Base-by-base conservation (phyloP, 2,113 vertebrate species). In the Xyrauchen texanus region DNA sequence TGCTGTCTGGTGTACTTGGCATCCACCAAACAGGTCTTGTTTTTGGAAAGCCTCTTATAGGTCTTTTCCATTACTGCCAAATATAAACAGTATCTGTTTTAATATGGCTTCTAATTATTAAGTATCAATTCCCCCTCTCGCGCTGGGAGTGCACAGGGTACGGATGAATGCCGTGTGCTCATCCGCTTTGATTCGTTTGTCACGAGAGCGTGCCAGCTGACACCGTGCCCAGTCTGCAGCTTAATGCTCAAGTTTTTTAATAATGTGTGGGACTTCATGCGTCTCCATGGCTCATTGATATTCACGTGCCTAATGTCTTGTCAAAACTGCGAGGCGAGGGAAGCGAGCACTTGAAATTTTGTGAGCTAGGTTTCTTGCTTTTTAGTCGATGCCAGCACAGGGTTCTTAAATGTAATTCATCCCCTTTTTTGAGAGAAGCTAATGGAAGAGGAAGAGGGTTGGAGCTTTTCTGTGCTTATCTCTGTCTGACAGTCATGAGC, bases 401-500 rank as follows among this genome's bases (percentile, higher is more conserved):
- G 88, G 88, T 86, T 92, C 89, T 90, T 90, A 90, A 91, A 92
- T 88, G 88, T 91, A 91, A 91, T 93, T 94, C 91, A 90, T 90
- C 91, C 91, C 87, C 88, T 67, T 91, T 90, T 71, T 91, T 87
- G 89, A 88, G 92, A 93, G 93, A 92, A 87, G 63, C 58, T 94
- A 92, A 94, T 87, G 91, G 93, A 90, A 90, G 90, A 88, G 90
- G 85, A 80, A 85, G 91, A 92, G 93, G 87, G 92, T 94, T 93
- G 94, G 91, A 92, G 93, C 90, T 92, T 92, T 91, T 90, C 89
- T 90, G 90, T 90, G 94, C 96, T 98, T 98, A 98, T 99, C 97
- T 97, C 95, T 90, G 88, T 93, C 95, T 96, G 96, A 97, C 97
- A 99, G 96, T 98, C 95, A 96, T 95, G 94, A 94, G 94, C 95